Base-by-base conservation (phyloP, 2,888 invertebrate genomes). In the Mesochorus sp. region DNA sequence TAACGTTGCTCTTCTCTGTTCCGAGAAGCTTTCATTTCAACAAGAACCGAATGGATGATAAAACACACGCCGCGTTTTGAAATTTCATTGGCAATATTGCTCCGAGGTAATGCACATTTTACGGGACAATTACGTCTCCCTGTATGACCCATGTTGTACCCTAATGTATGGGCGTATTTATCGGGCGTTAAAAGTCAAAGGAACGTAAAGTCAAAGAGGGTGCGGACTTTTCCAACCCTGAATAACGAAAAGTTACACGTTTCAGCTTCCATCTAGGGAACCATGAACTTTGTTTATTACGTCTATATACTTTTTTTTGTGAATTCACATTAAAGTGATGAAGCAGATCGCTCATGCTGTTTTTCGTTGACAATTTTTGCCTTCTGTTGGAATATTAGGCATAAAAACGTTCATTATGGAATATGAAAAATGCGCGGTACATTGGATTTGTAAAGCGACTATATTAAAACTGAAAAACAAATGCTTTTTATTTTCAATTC, bases 71-170 rank as follows among this genome's bases (percentile, higher is more conserved):
- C 34, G 59, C 19, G 17, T 44, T 64, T 57, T 42, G 4, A 24
- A 51, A 51, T 19, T 61, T 66, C 12, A 26, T 34, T 49, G 34
- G 24, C 55, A 26, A 47, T 64, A 66, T 64, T 37, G 17, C 64
- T 47, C 49, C 34, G 47, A 34, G 10, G 37, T 64, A 57, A 73
- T 55, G 64, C 64, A 57, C 34, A 12, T 73, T 73, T 73, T 64
- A 64, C 55, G 47, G 26, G 37, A 28, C 61, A 12, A 17, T 55
- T 55, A 26, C 47, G 14, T 19, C n/a, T n/a, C n/a, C n/a, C 51
- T 6, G 14, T 8, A 8, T 53, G 34, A 26, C 47, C 19, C 47
- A 47, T 21, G 12, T 14, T 17, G 21, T 47, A 10, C 21, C 47
- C 21, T 6, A 6, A 19, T 21, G 14, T 21, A 6, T n/a, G 47